Percentiles rank a stretch among this genome's conserved stretches.
These are phyloP conservation scores for Valencia hispanica DNA, from an alignment of 2,797 vertebrate species.

Conservation along the genomic window DNA sequence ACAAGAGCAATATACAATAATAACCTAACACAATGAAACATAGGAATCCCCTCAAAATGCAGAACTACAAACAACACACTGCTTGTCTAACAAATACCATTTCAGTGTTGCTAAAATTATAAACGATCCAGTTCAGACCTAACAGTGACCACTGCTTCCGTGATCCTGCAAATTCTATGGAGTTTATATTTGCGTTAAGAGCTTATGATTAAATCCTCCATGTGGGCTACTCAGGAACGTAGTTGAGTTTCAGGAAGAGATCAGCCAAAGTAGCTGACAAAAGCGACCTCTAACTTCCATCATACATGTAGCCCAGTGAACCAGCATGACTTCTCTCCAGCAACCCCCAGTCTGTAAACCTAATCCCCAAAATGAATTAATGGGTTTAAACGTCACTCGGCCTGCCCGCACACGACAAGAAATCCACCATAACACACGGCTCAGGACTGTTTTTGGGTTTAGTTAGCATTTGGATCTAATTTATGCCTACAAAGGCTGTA, in stretches of 20 bases:
- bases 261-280: constrained; percentile 41
- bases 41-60: neutral
- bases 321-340: constrained; percentile 63
- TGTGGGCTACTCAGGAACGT: constrained; percentile 18
- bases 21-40: neutral
- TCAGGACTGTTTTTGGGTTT: constrained; percentile 32
- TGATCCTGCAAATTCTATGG: neutral
- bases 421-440: constrained; percentile 37
- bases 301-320: constrained; percentile 60
- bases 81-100: neutral
- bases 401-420: constrained; percentile 43
- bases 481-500: constrained; percentile 11
- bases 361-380: constrained; percentile 73
- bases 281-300: constrained; percentile 44
- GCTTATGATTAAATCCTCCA: constrained; percentile 20
- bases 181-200: constrained; percentile 3
- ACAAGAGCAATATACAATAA: neutral
- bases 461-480: constrained; percentile 25
- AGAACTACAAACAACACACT: neutral
- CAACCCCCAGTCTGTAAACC: constrained; percentile 62
- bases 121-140: neutral
- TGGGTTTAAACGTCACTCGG: constrained; percentile 74
- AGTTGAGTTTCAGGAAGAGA: constrained; percentile 24
- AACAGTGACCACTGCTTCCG: neutral
- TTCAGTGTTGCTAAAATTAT: neutral